These are phyloP conservation scores for Pseudomyrmex pallidus DNA, from an alignment of 1,140 invertebrate genomes.

Conservation along the genomic window DNA sequence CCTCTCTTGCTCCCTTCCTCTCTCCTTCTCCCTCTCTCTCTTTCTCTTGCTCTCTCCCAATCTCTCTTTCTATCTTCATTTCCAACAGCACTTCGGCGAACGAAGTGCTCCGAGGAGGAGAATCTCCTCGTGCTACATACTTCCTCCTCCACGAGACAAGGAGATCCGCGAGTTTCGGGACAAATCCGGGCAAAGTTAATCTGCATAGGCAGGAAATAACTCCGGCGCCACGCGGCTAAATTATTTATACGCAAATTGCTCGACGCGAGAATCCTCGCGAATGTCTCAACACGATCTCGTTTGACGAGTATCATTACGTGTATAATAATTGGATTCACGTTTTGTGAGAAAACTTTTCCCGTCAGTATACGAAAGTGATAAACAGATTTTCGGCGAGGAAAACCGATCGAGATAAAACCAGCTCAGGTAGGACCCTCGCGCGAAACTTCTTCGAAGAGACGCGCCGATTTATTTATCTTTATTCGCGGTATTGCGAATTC, in stretches of 20 bases:
- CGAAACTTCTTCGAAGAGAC: conserved; percentile 18
- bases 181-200: conserved; percentile 39
- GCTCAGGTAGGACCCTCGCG: conserved; percentile 2
- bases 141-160: conserved; percentile 1
- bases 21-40: no score
- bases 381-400: background rate
- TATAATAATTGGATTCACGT: no score
- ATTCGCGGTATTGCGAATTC: conserved; percentile 22
- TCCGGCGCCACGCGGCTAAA: conserved; percentile 17
- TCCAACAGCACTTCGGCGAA: conserved; percentile 45
- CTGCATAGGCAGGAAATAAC: conserved; percentile 43
- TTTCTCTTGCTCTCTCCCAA: background rate
- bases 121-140: conserved; percentile 1
- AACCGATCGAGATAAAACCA: conserved; percentile 28
- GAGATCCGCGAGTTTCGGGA: conserved; percentile 33
- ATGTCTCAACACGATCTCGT: background rate
- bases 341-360: no score
- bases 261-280: background rate
- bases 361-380: background rate
- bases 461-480: conserved; percentile 51
- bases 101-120: conserved; percentile 37
- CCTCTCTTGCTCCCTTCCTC: background rate
- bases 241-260: conserved; percentile 49
- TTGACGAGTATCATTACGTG: background rate
- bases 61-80: conserved; percentile 25